Evolutionary conservation across 1,140 invertebrate genomes (phyloP), one percentile per base, ranked within the genome.

Genomic region (Araneus ventricosus): DNA sequence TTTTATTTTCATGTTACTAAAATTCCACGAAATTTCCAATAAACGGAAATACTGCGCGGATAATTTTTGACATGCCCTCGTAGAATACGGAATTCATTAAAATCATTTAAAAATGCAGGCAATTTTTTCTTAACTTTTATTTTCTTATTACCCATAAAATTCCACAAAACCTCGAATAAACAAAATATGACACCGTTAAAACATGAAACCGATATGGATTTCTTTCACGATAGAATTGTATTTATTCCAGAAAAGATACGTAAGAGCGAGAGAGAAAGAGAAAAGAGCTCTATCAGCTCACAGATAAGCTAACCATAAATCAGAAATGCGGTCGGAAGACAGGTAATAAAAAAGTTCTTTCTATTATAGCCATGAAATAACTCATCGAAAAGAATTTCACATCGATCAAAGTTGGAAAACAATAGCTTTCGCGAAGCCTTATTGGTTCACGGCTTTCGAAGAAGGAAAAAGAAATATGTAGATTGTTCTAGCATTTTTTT

Each of bases 261-360:
- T 63, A n/a, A 67, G 27, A 37, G 30, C 8, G 27, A 75, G 17
- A 30, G 27, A 14, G 27, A 34, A 30, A 75, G 4, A 34, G 30
- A 75, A 75, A 75, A 37, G 30, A 20, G 6, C 70, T 20, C 27
- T 17, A 34, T 75, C 70, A 75, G 17, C 17, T 75, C 70, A 30
- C 30, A 75, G 70, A 75, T 20, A 37, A 30, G 34, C 30, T 14
- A 20, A 75, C 70, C 70, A 34, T 75, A 75, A 75, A 75, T 75
- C 70, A 34, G 70, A 14, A 20, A 20, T 75, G 30, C 8, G 45
- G 17, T 75, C 3, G 27, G 30, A 37, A 34, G 70, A 75, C 70
- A 75, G 70, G 70, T 34, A 75, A 75, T 75, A 75, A 34, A 67
- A 75, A 75, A 75, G 34, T 75, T 75, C 30, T 75, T 75, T 75